Evolutionary conservation across 2,888 invertebrate species (phyloP).

Genomic region (Hesperia comma): DNA sequence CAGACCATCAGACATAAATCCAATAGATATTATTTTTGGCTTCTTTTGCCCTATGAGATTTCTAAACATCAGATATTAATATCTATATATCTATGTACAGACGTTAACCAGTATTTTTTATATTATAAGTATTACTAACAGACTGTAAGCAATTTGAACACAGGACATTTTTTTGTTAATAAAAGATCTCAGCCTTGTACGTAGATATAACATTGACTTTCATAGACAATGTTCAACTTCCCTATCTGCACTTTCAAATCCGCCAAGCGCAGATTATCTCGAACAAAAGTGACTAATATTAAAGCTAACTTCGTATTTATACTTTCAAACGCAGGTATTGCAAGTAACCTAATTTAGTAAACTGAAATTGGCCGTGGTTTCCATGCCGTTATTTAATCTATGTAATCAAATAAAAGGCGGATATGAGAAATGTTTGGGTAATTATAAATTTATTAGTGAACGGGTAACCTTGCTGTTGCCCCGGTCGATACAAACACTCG

Average conservation of each 20-base stretch:
- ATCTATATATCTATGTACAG: no score
- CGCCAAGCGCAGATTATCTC: neutral
- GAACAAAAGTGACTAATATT: slow-evolving; percentile 6
- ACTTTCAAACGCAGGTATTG: neutral
- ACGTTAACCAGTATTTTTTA: no score
- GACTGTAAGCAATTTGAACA: no score
- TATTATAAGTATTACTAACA: no score
- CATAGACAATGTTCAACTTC: no score
- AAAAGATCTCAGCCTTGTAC: no score
- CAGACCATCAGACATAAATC: no score
- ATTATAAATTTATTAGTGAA: slow-evolving; percentile 55
- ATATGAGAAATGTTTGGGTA: slow-evolving; percentile 57
- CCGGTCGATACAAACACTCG: slow-evolving; percentile 42
- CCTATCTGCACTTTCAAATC: slow-evolving; percentile 9
- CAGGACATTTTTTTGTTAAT: neutral
- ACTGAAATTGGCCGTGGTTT: slow-evolving; percentile 6
- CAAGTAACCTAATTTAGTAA: slow-evolving; percentile 3
- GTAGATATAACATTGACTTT: no score
- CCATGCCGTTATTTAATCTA: slow-evolving; percentile 11
- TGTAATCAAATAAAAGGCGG: slow-evolving; percentile 55
- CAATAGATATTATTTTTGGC: no score
- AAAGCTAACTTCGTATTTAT: neutral
- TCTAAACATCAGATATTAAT: no score
- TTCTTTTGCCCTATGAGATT: no score
- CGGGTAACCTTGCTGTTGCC: slow-evolving; percentile 60